Conservation (phyloP, 2,888 invertebrate species). For the Pachycephus smyrnensis region DNA sequence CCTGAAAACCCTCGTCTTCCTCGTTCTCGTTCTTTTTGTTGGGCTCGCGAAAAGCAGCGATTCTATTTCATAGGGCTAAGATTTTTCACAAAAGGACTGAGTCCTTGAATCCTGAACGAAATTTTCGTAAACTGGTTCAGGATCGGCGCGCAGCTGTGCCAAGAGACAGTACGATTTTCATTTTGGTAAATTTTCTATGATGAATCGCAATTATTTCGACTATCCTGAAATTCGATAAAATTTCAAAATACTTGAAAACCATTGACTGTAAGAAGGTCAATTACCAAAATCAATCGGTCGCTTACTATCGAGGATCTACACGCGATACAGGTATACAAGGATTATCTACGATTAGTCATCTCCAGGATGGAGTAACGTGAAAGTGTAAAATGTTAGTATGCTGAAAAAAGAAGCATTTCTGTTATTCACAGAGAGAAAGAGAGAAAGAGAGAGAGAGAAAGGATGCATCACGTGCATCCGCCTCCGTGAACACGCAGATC, state of each 20-base stretch:
- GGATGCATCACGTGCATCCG: no score
- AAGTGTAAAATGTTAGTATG: neutral
- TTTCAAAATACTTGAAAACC: neutral
- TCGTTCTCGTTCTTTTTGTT: slow-evolving; percentile 46
- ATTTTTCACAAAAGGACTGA: neutral
- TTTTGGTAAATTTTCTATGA: neutral
- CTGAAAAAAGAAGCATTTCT: neutral
- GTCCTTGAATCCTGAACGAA: neutral
- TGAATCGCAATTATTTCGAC: neutral
- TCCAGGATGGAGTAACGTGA: neutral
- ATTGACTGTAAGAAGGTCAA: neutral
- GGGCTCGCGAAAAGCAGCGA: neutral
- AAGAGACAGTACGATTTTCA: neutral
- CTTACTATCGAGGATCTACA: neutral
- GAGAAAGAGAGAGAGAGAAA: neutral
- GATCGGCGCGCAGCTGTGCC: neutral
- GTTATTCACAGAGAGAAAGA: neutral
- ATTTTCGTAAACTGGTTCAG: neutral
- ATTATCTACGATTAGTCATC: neutral
- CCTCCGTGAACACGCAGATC: no score
- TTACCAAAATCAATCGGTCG: neutral
- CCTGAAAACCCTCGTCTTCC: slow-evolving; percentile 65
- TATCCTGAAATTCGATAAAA: neutral
- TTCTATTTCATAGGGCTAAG: neutral
- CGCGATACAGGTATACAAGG: neutral